Base-by-base conservation (phyloP, 2,797 vertebrate genomes). In the Sebastes dallii region DNA sequence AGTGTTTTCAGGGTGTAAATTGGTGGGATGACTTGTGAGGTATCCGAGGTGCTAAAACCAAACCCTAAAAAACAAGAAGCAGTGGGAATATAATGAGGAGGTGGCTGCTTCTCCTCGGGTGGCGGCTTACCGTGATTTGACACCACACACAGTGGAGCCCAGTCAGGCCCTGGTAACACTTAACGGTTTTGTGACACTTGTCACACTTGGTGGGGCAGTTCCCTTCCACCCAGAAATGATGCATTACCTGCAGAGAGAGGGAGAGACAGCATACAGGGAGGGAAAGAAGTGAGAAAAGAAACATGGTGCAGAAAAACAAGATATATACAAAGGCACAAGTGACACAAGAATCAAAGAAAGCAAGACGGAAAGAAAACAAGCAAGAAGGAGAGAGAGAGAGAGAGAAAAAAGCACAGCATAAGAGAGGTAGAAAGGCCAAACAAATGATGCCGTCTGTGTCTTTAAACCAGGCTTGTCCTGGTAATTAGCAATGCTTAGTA, bases 121-220 rank as follows among this genome's bases (percentile, higher is more conserved):
- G 96, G 96, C 93, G 95, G 71, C 93, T 88, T 94, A 98, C 97
- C 91, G 97, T 98, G 93, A 97, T 97, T 91, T 99, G 97, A 96
- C 97, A 98, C 97, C 97, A 99, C 85, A 97, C 97, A 90, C 97
- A 98, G 86, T 98, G 97, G 85, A 99, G 97, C 92, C 98, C 98
- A 46, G 97, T 98, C 93, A 99, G 93, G 84, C 97, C 97, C 94
- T 99, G 97, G 95, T 98, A 98, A 94, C 98, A 98, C 90, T 99
- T 99, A 87, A 98, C 96, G 79, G 96, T 97, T 96, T 98, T 98
- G 94, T 98, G 98, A 94, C 97, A 98, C 88, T 99, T 98, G 91
- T 98, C 97, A 92, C 97, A 99, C 93, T 97, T 99, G 87, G 96
- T 97, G 78, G 96, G 97, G 93, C 97, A 99, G 95, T 99, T 99